Base-by-base conservation (phyloP, 2,113 vertebrate genomes). In the Solea solea region DNA sequence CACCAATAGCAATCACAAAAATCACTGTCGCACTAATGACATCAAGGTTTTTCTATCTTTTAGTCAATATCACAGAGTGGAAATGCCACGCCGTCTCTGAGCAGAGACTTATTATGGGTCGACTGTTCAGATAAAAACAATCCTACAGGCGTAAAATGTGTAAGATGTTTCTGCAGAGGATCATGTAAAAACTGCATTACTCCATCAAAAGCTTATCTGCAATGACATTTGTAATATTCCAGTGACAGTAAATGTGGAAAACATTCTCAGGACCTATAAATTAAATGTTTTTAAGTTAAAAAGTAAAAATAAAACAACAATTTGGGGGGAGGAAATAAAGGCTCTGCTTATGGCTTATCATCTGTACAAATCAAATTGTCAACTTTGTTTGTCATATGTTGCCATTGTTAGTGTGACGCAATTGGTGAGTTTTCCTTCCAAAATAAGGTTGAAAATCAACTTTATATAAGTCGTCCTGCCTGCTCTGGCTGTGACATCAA, bases 21-120 rank as follows among this genome's bases (percentile, higher is more conserved):
- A 67, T 34, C 56, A 74, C 44, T 16, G 44, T 21, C 39, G 45
- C 55, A 41, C 74, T 69, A 72, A 50, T 46, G 63, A 50, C 51
- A 61, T 21, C 3, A 45, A 40, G 57, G 50, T 65, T 41, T 12
- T 6, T 46, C 61, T 46, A 72, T 40, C 34, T 10, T 62, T 40
- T 28, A 28, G 64, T n/a, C 52, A 28, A 25, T 58, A 44, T 44
- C 15, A 16, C 2, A 0, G 13, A 21, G 11, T 2, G 11, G 21
- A 28, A 52, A 46, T 58, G 44, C 44, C 60, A 14, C 28, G 25
- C 34, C 5, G 0, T 28, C 7, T 54, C 14, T 10, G 5, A 5
- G 11, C 51, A 25, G 12, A 13, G 21, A 25, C 40, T 58, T 40
- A 53, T 8, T 11, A 69, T 65, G 21, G n/a, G n/a, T 39, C 7